Base-by-base conservation (phyloP, 2,113 vertebrate species). In the Triplophysa tibetana region DNA sequence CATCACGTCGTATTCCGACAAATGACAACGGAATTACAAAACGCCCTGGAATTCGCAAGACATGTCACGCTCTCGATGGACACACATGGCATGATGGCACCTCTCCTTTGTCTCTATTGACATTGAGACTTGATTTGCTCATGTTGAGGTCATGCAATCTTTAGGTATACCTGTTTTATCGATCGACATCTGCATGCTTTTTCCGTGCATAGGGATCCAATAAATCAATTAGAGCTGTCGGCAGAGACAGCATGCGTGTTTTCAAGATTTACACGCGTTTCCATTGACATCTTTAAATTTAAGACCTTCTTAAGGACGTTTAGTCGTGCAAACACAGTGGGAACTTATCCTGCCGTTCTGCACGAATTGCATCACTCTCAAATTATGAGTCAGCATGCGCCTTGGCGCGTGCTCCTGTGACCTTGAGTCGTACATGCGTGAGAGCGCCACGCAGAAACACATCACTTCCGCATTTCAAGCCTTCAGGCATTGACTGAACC, bases 351-450 rank as follows among this genome's bases (percentile, higher is more conserved):
- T 19, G 33, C 21, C 73, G 45, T 75, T 65, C 65, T 69, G 84
- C 84, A 86, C 82, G 81, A 88, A 87, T 90, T 91, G 90, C 90
- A 70, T 91, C 91, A 92, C 89, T 88, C 81, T 82, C 84, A 86
- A 82, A 86, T 88, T 89, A 89, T 94, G 93, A 94, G 91, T 94
- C 92, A 94, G 92, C 92, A 88, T 87, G 87, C 88, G 88, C 89
- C 89, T 89, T 89, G 86, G 88, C 88, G 89, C 89, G 45, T 88
- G 88, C 85, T 87, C 87, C 85, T 74, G 66, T 80, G 84, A 85
- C 82, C 84, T 87, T 84, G 87, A 70, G 58, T 33, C 52, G 23
- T 56, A 45, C 72, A 64, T 66, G 72, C 45, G 62, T 76, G 60
- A 50, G 45, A 63, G 54, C 61, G 41, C 66, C 54, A 63, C 56